Conservation (phyloP, 2,888 invertebrate genomes). For the Nesidiocoris tenuis region DNA sequence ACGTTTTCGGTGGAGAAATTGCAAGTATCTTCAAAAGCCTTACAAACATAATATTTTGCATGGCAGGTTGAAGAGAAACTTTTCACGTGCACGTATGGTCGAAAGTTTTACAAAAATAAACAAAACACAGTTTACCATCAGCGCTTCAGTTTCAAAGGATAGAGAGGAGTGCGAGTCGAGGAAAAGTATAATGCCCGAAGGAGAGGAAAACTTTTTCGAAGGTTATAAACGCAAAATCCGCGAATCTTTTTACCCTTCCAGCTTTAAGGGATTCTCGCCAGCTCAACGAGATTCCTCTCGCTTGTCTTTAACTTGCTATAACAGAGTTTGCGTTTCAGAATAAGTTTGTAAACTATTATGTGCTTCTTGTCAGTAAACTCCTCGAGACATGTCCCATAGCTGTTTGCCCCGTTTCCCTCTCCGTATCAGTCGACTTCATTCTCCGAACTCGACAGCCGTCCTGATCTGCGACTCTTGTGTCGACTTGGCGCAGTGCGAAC, state of each 20-base stretch:
- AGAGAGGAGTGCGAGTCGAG: no score
- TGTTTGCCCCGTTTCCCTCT: not conserved
- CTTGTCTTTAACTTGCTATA: conserved; percentile 7
- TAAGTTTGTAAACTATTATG: conserved; percentile 11
- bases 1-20: no score
- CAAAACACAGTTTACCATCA: no score
- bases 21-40: no score
- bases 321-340: conserved; percentile 7
- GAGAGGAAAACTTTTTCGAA: no score
- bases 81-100: no score
- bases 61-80: no score
- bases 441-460: not conserved
- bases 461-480: not conserved
- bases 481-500: not conserved
- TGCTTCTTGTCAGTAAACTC: not conserved
- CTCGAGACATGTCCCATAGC: not conserved
- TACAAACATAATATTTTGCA: no score
- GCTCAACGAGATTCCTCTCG: conserved; percentile 1
- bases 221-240: not conserved
- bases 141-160: no score
- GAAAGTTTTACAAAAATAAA: no score
- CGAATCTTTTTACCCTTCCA: not conserved
- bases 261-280: conserved; percentile 18
- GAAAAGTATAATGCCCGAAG: no score
- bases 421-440: not conserved